These are phyloP conservation scores for Prochilodus magdalenae DNA, from an alignment of 2,113 vertebrate genomes.

Conservation along the genomic window DNA sequence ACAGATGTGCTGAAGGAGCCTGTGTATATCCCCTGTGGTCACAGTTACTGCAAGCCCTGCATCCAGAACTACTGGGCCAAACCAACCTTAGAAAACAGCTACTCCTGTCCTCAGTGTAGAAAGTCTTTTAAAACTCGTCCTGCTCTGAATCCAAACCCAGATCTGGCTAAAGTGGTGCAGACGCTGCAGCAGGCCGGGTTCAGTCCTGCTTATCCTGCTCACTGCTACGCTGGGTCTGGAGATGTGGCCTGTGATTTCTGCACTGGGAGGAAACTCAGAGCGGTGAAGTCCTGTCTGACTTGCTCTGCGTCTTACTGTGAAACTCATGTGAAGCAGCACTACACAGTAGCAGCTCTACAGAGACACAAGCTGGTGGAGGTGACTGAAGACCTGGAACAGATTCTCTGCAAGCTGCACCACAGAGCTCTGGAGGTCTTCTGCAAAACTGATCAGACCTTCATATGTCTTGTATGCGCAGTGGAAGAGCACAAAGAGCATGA, in stretches of 20 bases:
- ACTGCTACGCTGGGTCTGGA: conserved; percentile 1
- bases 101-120: conserved; percentile 8
- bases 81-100: background rate
- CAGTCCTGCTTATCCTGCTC: conserved; percentile 21
- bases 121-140: background rate
- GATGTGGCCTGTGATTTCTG: conserved; percentile 15
- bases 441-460: conserved; percentile 18
- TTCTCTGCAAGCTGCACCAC: background rate
- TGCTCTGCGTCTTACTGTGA: conserved; percentile 12
- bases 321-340: conserved; percentile 20
- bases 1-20: conserved; percentile 1
- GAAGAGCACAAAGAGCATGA: conserved; percentile 17
- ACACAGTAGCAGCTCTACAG: conserved; percentile 20
- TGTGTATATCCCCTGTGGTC: background rate
- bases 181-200: background rate
- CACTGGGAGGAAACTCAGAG: conserved; percentile 18
- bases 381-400: background rate
- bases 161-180: background rate
- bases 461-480: conserved; percentile 2
- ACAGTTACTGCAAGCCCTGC: conserved; percentile 19
- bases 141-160: conserved; percentile 1
- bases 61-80: conserved; percentile 2
- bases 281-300: conserved; percentile 15
- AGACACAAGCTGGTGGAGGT: conserved; percentile 10
- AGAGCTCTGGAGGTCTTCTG: conserved; percentile 14